A percentile compares a stretch with the other conserved stretches of the same genome.
Evolutionary conservation across 2,113 vertebrate species (phyloP).

Genomic region (Leiothrix lutea): DNA sequence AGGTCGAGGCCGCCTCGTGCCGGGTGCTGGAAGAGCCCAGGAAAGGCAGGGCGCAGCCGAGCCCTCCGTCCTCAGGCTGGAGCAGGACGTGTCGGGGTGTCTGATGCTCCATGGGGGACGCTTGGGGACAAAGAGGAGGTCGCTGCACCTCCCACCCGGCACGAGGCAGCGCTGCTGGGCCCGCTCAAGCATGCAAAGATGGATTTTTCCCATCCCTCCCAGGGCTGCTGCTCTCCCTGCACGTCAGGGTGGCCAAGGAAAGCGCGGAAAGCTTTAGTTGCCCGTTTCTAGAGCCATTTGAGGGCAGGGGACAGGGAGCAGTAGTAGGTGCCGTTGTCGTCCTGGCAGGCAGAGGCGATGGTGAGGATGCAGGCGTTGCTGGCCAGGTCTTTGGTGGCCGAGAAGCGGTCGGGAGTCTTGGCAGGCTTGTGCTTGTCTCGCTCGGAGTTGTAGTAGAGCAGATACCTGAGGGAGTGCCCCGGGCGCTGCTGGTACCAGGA

Average conservation of each 20-base stretch:
- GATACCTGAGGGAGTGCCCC: not conserved
- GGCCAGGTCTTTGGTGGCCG: constrained; percentile 13
- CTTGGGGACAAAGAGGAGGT: fast-evolving
- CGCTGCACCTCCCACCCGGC: not conserved
- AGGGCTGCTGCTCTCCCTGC: not conserved
- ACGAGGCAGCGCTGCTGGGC: not conserved
- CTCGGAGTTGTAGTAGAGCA: constrained; percentile 57
- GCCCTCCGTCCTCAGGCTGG: fast-evolving
- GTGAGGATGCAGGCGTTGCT: constrained; percentile 47
- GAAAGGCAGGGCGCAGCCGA: fast-evolving
- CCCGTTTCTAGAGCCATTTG: not conserved
- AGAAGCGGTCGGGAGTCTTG: not conserved
- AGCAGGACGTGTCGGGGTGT: fast-evolving
- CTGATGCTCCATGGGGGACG: fast-evolving
- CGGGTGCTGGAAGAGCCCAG: not conserved
- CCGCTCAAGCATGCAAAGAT: not conserved
- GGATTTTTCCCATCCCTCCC: not conserved
- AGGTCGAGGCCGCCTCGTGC: fast-evolving
- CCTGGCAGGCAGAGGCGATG: not conserved
- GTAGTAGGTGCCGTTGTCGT: constrained; percentile 32
- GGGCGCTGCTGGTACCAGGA: constrained; percentile 50
- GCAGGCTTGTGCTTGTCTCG: not conserved
- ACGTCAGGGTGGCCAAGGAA: fast-evolving
- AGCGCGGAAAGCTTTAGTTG: not conserved
- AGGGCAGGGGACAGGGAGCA: not conserved